Conservation (phyloP, 2,888 invertebrate genomes). For the Chrysolina haemoptera region DNA sequence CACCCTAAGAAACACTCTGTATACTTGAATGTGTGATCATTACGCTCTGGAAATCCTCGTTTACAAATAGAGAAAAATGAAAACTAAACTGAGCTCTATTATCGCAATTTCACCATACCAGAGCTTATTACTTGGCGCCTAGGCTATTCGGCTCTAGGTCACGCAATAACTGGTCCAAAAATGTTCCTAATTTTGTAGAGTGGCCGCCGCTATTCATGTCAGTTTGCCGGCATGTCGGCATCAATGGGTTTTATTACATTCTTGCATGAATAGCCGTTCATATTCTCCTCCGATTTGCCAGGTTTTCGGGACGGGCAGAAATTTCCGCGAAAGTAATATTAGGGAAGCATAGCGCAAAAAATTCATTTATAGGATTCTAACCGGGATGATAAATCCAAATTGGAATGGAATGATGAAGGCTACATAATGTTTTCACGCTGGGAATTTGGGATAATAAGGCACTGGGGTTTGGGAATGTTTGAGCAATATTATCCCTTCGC, state of each 20-base stretch:
- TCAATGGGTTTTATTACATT: conserved; percentile 24
- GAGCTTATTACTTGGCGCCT: too few relatives aligned
- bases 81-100: too few relatives aligned
- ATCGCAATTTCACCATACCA: too few relatives aligned
- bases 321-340: conserved; percentile 35
- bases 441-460: background rate
- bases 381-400: conserved; percentile 40
- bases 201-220: conserved; percentile 2
- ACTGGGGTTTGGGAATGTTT: conserved; percentile 12
- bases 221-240: background rate
- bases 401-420: conserved; percentile 27
- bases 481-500: background rate
- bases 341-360: conserved; percentile 29
- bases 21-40: too few relatives aligned
- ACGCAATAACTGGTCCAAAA: background rate
- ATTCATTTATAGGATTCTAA: conserved; percentile 43
- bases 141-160: background rate
- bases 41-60: too few relatives aligned
- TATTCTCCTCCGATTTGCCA: conserved; percentile 21
- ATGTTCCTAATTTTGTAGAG: conserved; percentile 7
- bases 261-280: conserved; percentile 28
- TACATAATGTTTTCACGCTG: conserved; percentile 22
- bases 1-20: too few relatives aligned
- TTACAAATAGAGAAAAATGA: too few relatives aligned
- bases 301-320: conserved; percentile 19